Percentiles rank a stretch among this genome's conserved stretches.
phyloP scores from a whole-genome alignment of 1,140 invertebrate genomes.

The Eurosta solidaginis region DNA sequence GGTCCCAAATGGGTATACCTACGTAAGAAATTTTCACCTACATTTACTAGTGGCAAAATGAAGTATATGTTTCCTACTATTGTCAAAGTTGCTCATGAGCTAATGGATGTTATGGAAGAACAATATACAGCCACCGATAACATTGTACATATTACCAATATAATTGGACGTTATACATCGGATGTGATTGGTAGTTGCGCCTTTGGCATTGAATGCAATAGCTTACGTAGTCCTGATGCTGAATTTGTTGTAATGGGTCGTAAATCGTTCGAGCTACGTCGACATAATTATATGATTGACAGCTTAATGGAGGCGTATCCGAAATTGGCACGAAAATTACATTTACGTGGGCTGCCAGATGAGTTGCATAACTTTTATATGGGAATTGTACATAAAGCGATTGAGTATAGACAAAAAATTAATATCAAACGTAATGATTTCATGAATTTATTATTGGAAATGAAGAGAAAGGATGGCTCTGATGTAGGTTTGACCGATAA shows the following conservation, averaged over 20 bases:
- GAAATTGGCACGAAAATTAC: constrained; percentile 40
- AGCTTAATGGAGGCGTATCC: constrained; percentile 50
- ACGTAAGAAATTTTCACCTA: constrained; percentile 62
- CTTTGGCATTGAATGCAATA: constrained; percentile 67
- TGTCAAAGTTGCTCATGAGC: constrained; percentile 47
- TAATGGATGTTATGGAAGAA: constrained; percentile 44
- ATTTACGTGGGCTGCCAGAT: constrained; percentile 47
- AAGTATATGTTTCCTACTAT: constrained; percentile 63
- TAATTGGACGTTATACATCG: constrained; percentile 64
- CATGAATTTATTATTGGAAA: constrained; percentile 63
- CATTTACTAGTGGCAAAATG: constrained; percentile 66
- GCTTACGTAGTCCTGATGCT: constrained; percentile 62
- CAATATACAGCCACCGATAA: background rate
- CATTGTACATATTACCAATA: constrained; percentile 62
- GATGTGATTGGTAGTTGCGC: constrained; percentile 68
- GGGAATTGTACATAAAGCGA: constrained; percentile 60
- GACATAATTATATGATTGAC: constrained; percentile 42
- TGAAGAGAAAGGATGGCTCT: constrained; percentile 39
- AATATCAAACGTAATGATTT: constrained; percentile 63
- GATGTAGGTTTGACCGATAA: constrained; percentile 41
- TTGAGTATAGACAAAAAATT: constrained; percentile 61
- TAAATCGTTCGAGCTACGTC: constrained; percentile 44
- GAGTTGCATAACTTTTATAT: constrained; percentile 62
- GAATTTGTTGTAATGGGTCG: constrained; percentile 61
- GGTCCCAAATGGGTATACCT: constrained; percentile 64